Evolutionary conservation across 2,113 vertebrate genomes (phyloP), one percentile per base, ranked within the genome.

Genomic region (Ictalurus punctatus): DNA sequence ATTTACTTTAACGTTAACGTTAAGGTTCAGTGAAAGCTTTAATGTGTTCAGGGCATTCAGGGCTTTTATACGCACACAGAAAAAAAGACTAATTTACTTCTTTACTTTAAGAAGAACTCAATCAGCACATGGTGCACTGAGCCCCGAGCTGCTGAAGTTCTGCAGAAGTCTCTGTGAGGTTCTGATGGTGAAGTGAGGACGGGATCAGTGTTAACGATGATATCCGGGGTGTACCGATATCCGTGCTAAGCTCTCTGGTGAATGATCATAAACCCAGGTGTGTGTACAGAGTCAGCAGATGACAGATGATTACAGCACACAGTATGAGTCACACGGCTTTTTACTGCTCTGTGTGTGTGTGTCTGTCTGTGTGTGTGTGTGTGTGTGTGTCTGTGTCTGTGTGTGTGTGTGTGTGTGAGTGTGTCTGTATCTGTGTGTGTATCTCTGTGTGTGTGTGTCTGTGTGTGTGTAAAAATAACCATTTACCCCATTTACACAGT

Each of bases 251-350:
- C 79, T 81, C 34, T 83, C 65, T 54, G 73, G 67, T 83, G 40
- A 67, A 79, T 69, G 17, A 76, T 83, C 44, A 37, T 84, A 79
- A 65, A 54, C 17, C n/a, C 81, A 87, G 74, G 82, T 37, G 34
- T 87, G n/a, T 80, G 76, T 30, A 84, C 21, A 59, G 78, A 73
- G 78, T 86, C 81, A 83, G 85, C 85, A 87, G 81, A 84, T 86
- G 67, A 71, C 69, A 76, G 80, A 74, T 56, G 69, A 59, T 79
- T 79, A n/a, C 25, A 82, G 85, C 56, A 65, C 85, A 86, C 85
- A 63, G 25, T 74, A 54, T 84, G 78, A 67, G 74, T 90, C 59
- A 84, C 58, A 58, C 74, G 48, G 14, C 61, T 54, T 25, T 63
- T 83, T 78, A 23, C 73, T 52, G 44, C 34, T 79, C 25, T 87